Conservation (phyloP, 2,113 vertebrate species). For the Rhizomys pruinosus region DNA sequence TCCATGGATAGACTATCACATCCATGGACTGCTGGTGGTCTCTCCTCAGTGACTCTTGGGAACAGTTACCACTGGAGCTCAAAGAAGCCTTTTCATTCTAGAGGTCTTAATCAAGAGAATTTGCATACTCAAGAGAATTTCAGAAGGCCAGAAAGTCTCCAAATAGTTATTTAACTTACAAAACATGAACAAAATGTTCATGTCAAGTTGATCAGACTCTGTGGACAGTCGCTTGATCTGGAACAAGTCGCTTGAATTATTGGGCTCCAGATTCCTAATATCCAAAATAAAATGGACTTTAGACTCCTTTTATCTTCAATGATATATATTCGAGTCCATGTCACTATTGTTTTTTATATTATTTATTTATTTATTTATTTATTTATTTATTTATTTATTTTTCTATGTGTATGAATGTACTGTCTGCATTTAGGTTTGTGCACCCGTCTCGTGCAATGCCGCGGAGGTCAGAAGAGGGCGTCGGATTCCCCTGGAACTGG, state of each 20-base stretch:
- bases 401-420: too few species aligned
- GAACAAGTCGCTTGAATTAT: too few species aligned
- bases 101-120: not conserved
- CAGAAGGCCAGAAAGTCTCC: slow-evolving; percentile 50
- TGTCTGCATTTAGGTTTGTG: too few species aligned
- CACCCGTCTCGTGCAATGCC: too few species aligned
- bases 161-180: slow-evolving; percentile 49
- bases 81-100: not conserved
- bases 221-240: not conserved
- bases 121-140: not conserved
- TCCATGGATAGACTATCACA: not conserved
- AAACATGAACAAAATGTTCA: slow-evolving; percentile 48
- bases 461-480: too few species aligned
- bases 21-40: not conserved
- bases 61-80: slow-evolving; percentile 18
- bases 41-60: not conserved
- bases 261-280: slow-evolving; percentile 20
- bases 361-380: too few species aligned
- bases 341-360: too few species aligned
- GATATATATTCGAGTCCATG: not conserved
- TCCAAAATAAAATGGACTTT: slow-evolving; percentile 47
- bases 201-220: not conserved
- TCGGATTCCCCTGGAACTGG: too few species aligned
- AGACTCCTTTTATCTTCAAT: slow-evolving; percentile 40
- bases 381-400: too few species aligned